These are phyloP conservation scores for Penaeus vannamei DNA, from an alignment of 1,140 invertebrate species.

Conservation along the genomic window DNA sequence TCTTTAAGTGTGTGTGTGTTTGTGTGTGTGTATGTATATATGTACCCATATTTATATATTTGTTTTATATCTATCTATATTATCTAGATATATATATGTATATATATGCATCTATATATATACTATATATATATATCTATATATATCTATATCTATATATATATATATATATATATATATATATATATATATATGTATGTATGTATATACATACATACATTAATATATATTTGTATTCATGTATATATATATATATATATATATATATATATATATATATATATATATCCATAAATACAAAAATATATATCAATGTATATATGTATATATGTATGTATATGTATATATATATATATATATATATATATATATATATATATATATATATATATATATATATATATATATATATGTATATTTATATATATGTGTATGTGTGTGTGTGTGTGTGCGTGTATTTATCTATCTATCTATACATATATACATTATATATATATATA, in stretches of 20 bases:
- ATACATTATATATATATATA: no score
- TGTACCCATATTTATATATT: conserved; percentile 4
- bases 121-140: conserved; percentile 33
- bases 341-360: conserved; percentile 10
- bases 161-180: conserved; percentile 40
- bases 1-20: not conserved
- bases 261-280: conserved; percentile 37
- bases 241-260: not conserved
- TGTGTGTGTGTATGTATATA: conserved; percentile 11
- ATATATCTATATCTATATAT: conserved; percentile 22
- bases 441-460: not conserved
- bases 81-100: conserved; percentile 12
- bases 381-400: conserved; percentile 37
- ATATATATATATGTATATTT: conserved; percentile 28
- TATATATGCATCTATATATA: conserved; percentile 29
- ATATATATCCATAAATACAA: conserved; percentile 3
- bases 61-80: conserved; percentile 8
- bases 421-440: not conserved
- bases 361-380: conserved; percentile 37
- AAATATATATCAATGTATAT: conserved; percentile 6
- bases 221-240: not conserved
- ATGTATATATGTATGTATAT: conserved; percentile 25
- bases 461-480: no score
- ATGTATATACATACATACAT: not conserved
- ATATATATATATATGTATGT: conserved; percentile 34